Evolutionary conservation across 2,888 invertebrate species (phyloP).

Genomic region (Eilema caniola): DNA sequence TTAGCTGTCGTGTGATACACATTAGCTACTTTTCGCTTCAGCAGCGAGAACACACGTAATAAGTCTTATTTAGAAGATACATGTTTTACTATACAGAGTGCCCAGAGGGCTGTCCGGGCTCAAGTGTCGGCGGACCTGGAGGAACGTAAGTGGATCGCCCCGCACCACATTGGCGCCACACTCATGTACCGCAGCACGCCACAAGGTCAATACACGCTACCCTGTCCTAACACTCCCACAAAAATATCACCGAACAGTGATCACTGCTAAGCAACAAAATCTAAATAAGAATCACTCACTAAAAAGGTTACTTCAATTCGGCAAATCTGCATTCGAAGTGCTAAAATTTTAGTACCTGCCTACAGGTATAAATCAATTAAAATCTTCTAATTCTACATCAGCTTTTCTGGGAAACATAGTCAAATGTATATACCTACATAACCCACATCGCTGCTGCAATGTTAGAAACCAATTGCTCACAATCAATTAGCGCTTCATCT

Average conservation of each 20-base stretch:
- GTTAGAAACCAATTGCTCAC: constrained; percentile 6
- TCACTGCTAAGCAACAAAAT: background rate
- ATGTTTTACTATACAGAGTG: constrained; percentile 68
- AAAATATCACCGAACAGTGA: constrained; percentile 26
- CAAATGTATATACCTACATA: background rate
- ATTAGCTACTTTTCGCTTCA: no score
- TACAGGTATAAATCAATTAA: background rate
- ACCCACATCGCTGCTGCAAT: background rate
- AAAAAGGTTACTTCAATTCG: background rate
- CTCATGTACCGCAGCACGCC: constrained; percentile 93
- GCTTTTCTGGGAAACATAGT: background rate
- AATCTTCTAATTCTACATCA: background rate
- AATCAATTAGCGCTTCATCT: constrained; percentile 1
- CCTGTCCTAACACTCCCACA: constrained; percentile 48
- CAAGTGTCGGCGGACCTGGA: constrained; percentile 92
- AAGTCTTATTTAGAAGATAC: no score
- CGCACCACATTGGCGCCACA: constrained; percentile 93
- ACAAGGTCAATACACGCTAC: constrained; percentile 88
- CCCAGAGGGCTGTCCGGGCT: constrained; percentile 90
- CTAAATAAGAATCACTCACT: background rate
- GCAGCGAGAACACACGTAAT: no score
- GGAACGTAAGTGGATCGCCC: constrained; percentile 89
- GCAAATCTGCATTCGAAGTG: background rate
- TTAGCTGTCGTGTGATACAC: no score
- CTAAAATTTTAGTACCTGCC: background rate